Evolutionary conservation across 92 coral and sea anemone genomes (phyloP), one percentile per base, ranked within the genome.

Genomic region (Umimayanthus chanpuru): DNA sequence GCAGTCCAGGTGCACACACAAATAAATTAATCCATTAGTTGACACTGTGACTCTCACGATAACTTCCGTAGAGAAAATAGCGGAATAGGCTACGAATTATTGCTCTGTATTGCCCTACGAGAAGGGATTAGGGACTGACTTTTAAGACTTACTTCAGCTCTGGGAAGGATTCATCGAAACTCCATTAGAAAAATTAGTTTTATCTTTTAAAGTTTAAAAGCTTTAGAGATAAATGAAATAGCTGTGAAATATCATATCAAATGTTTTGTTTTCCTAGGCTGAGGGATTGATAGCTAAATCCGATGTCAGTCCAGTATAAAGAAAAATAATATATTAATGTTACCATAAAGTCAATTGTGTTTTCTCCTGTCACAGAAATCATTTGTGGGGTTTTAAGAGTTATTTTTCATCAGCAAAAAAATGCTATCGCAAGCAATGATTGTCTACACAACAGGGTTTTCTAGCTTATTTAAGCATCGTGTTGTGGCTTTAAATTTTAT

Each of bases 281-380:
- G 28, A 83, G 74, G 87, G 40, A 68, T 83, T 83, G 87, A 83
- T 70, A 47, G 67, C 40, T 44, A 6, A 83, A 71, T 68, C 43
- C 55, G 61, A 80, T 44, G 77, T 68, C 87, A 83, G 77, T 47
- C 38, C 61, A 28, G 67, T 28, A 70, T 72, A 83, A 43, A 83
- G 86, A 72, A 47, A 72, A 9, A 83, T 83, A 83, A 83, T 70
- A 73, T 83, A 83, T 83, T 83, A 68, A 83, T 83, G 87, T 71
- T 83, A 70, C 79, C 87, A 71, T 83, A 38, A 83, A 68, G 67
- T 25, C 77, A 83, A 70, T 83, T 70, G 87, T 83, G 66, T 68
- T 67, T 47, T 68, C 78, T 26, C 66, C 87, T 83, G 87, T 83
- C 87, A 83, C 41, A 83, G 64, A 78, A 78, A 49, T 78, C 30